Evolutionary conservation across 2,888 invertebrate genomes (phyloP).

Genomic region (Odiellus spinosus): DNA sequence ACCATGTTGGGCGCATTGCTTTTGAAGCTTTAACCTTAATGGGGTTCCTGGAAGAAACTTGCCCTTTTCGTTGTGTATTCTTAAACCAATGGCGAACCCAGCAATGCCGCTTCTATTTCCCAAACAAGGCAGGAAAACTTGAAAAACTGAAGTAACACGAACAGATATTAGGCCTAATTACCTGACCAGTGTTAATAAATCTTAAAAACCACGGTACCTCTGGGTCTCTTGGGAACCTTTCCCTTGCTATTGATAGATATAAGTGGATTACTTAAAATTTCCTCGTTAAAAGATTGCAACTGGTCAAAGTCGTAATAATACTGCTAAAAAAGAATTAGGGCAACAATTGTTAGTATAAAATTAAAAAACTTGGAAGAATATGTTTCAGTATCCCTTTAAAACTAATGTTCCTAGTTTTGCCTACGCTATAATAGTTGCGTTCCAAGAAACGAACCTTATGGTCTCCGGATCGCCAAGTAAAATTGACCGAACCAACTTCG

Average conservation of each 20-base stretch:
- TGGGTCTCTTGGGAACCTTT: constrained; percentile 65
- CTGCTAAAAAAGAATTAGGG: constrained; percentile 2
- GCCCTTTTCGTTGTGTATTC: constrained; percentile 50
- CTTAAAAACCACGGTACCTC: constrained; percentile 40
- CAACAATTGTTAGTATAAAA: too few relatives aligned
- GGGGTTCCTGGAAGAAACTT: constrained; percentile 71
- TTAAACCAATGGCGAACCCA: constrained; percentile 67
- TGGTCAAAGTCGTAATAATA: constrained; percentile 67
- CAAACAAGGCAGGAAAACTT: constrained; percentile 68
- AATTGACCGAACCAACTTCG: constrained; percentile 45
- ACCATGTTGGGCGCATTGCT: constrained; percentile 88
- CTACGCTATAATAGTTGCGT: too few relatives aligned
- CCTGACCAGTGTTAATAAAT: too few relatives aligned
- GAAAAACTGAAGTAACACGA: constrained; percentile 49
- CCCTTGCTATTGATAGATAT: constrained; percentile 73
- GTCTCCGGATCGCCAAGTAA: constrained; percentile 31
- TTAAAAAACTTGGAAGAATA: too few relatives aligned
- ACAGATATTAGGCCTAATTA: background rate
- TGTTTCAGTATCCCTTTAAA: too few relatives aligned
- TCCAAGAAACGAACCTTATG: constrained; percentile 22
- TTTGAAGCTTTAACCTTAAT: constrained; percentile 64
- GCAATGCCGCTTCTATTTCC: constrained; percentile 76
- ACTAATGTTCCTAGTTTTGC: too few relatives aligned
- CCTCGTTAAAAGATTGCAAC: constrained; percentile 65
- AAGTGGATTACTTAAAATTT: constrained; percentile 66